phyloP scores from a whole-genome alignment of 2,888 invertebrate genomes.

The Noctua fimbriata region DNA sequence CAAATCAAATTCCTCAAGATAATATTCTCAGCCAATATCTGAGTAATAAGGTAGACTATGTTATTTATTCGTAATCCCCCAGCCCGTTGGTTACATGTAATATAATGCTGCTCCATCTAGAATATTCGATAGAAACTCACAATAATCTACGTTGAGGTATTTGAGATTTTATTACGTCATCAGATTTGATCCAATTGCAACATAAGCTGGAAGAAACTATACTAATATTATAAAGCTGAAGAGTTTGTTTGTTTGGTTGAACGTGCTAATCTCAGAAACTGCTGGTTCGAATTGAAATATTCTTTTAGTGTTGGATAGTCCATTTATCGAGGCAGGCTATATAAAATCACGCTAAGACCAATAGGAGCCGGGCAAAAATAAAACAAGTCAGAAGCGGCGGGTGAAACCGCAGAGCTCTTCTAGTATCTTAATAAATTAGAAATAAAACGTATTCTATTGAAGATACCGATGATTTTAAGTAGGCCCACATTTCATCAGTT shows the following conservation, averaged over 20 bases:
- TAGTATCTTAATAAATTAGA: neutral
- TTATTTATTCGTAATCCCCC: conserved; percentile 1
- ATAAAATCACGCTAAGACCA: too few relatives aligned
- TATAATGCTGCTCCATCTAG: neutral
- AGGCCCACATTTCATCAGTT: neutral
- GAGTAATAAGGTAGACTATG: neutral
- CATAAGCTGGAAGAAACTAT: too few relatives aligned
- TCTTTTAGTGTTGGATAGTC: too few relatives aligned
- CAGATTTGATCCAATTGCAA: neutral
- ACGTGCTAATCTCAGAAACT: too few relatives aligned
- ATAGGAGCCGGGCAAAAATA: too few relatives aligned
- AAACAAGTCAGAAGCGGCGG: too few relatives aligned
- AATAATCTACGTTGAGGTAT: neutral
- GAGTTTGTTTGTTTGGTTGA: too few relatives aligned
- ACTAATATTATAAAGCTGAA: too few relatives aligned
- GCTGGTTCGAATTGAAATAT: too few relatives aligned
- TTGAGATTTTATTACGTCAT: neutral
- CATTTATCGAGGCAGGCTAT: too few relatives aligned
- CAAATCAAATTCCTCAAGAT: conserved; percentile 11
- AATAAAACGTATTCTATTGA: neutral
- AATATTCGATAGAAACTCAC: conserved; percentile 12
- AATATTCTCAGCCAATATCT: conserved; percentile 1
- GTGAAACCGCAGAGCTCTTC: too few relatives aligned
- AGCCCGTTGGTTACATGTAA: neutral
- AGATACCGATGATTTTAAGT: neutral